phyloP scores from a whole-genome alignment of 2,113 vertebrate species.

The Numida meleagris region DNA sequence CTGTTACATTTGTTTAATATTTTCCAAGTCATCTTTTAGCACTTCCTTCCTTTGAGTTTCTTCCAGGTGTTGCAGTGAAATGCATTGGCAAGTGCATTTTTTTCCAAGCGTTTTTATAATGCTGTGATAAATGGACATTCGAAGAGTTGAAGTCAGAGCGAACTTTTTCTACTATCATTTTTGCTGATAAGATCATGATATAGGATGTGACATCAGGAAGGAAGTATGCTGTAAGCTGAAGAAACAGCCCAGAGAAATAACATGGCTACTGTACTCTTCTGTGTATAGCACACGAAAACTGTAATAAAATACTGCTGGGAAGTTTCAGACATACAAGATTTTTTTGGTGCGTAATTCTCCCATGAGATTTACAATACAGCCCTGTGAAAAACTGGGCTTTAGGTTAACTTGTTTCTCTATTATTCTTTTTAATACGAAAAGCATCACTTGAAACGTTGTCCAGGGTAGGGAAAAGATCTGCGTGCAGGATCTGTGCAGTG shows the following conservation, averaged over 20 bases:
- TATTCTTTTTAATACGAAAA: not conserved
- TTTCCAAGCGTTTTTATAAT: not conserved
- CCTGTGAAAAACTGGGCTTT: not conserved
- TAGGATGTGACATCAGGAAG: not conserved
- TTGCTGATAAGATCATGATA: not conserved
- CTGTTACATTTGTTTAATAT: not conserved
- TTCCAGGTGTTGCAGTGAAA: not conserved
- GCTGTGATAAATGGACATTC: not conserved
- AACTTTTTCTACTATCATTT: not conserved
- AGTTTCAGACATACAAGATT: not conserved
- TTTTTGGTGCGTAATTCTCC: not conserved
- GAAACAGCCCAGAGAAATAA: not conserved
- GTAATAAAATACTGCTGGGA: not conserved
- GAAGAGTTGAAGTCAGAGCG: not conserved
- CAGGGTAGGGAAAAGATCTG: not conserved
- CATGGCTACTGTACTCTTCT: not conserved
- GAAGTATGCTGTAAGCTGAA: not conserved
- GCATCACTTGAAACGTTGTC: not conserved
- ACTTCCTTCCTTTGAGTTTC: not conserved
- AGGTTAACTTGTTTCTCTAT: not conserved
- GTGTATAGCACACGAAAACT: not conserved
- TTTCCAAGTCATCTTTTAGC: not conserved
- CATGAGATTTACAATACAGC: not conserved
- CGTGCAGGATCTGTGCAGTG: not conserved
- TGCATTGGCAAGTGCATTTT: not conserved